Conservation (phyloP, 2,797 vertebrate species). For the Setipinna tenuifilis region DNA sequence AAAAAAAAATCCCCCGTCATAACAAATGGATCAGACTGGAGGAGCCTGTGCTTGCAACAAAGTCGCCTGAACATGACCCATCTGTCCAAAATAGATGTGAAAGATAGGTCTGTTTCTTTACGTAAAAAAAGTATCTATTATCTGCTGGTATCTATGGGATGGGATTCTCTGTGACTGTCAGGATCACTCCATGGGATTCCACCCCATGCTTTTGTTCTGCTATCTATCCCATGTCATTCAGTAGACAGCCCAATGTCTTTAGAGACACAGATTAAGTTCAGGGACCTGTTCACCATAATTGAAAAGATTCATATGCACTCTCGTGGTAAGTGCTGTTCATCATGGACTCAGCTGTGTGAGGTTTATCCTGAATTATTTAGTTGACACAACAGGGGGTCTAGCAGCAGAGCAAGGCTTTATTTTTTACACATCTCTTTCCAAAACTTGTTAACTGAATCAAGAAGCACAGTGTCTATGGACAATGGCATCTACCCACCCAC, state of each 20-base stretch:
- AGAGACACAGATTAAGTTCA: neutral
- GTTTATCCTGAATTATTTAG: neutral
- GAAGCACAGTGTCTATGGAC: neutral
- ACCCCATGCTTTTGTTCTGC: neutral
- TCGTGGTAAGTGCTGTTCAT: neutral
- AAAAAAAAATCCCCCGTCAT: neutral
- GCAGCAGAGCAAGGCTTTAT: neutral
- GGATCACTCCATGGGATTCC: neutral
- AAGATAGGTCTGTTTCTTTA: too few species aligned
- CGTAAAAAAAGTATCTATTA: too few species aligned
- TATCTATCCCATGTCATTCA: neutral
- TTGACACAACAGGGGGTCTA: neutral
- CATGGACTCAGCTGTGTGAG: neutral
- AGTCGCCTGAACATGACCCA: neutral
- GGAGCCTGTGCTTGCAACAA: neutral
- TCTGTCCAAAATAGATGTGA: too few species aligned
- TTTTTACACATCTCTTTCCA: neutral
- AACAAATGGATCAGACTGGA: neutral
- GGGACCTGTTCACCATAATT: neutral
- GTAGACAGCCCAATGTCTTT: neutral
- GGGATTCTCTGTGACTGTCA: neutral
- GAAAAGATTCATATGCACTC: neutral
- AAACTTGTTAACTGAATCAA: neutral
- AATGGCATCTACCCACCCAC: too few species aligned
- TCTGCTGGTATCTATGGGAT: neutral